phyloP scores from a whole-genome alignment of 2,888 invertebrate species.

The Cactoblastis cactorum region DNA sequence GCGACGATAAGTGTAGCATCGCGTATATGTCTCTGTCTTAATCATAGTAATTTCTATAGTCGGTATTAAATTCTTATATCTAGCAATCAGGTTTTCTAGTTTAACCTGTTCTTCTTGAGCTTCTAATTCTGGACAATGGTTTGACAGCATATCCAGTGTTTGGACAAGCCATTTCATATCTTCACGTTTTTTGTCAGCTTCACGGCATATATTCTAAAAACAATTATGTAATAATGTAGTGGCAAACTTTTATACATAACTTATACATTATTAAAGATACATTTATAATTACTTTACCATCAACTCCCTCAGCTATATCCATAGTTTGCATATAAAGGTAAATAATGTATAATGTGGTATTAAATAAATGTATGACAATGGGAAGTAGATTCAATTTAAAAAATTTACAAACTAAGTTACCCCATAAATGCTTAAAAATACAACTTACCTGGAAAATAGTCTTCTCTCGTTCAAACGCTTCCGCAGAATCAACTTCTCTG shows the following conservation, averaged over 20 bases:
- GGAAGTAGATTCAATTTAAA: constrained; percentile 7
- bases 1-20: constrained; percentile 94
- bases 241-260: not conserved
- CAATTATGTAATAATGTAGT: constrained; percentile 7
- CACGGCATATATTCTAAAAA: constrained; percentile 90
- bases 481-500: constrained; percentile 89
- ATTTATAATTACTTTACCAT: constrained; percentile 62
- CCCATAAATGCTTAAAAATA: not conserved
- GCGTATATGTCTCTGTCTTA: constrained; percentile 93
- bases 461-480: constrained; percentile 94
- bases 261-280: not conserved
- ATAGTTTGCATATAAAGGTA: constrained; percentile 40
- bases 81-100: constrained; percentile 89
- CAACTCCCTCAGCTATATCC: constrained; percentile 65
- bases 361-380: too few species aligned
- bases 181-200: constrained; percentile 93
- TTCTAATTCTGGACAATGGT: constrained; percentile 89
- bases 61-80: constrained; percentile 95
- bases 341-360: too few species aligned
- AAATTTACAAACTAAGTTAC: not conserved
- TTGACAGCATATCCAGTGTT: constrained; percentile 90
- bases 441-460: constrained; percentile 90
- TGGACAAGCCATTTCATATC: constrained; percentile 98
- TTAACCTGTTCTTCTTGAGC: constrained; percentile 88
- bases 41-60: constrained; percentile 95